Conservation (phyloP, 2,888 invertebrate species). For the Drosophila paranaensis region DNA sequence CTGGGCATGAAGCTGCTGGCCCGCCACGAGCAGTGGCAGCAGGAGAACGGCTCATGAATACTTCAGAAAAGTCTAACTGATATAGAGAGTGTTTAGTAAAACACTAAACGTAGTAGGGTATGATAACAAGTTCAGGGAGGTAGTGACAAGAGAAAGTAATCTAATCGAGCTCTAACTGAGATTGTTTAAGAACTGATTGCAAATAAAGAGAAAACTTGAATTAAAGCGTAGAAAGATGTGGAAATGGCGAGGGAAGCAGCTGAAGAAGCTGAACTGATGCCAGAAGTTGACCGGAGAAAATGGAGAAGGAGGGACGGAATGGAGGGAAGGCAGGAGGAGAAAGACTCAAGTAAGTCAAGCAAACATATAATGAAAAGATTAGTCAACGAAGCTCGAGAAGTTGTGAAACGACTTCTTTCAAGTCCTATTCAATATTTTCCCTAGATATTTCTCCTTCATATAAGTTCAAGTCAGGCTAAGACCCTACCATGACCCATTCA, state of each 20-base stretch:
- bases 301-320: background rate
- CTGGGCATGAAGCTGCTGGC: conserved; percentile 86
- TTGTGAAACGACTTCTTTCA: too few relatives aligned
- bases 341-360: background rate
- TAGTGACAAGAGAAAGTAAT: background rate
- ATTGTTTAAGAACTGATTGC: background rate
- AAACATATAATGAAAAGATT: background rate
- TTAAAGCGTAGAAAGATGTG: background rate
- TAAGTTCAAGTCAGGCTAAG: background rate
- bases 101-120: background rate
- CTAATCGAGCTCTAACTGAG: background rate
- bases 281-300: background rate
- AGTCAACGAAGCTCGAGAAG: too few relatives aligned
- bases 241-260: background rate
- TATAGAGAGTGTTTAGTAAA: too few relatives aligned
- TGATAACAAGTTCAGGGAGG: background rate
- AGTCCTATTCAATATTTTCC: too few relatives aligned
- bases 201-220: background rate
- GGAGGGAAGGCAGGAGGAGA: background rate
- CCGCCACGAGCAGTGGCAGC: conserved; percentile 88
- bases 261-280: too few relatives aligned
- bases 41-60: conserved; percentile 86
- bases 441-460: too few relatives aligned
- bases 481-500: background rate
- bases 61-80: background rate